Conservation (phyloP, 2,113 vertebrate genomes). For the Entosphenus tridentatus region DNA sequence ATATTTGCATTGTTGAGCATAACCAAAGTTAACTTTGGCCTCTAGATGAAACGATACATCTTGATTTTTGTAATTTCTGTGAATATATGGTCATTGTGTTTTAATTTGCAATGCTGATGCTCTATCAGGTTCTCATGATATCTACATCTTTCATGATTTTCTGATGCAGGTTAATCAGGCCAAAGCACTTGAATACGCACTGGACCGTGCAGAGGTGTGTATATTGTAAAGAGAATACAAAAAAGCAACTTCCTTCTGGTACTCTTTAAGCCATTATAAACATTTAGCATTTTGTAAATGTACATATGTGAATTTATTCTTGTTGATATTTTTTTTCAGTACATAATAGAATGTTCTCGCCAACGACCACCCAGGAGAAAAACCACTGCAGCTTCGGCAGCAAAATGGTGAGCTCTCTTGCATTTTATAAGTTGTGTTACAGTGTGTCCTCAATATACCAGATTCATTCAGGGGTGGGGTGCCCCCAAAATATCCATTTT, state of each 20-base stretch:
- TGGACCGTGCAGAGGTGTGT: constrained; percentile 92
- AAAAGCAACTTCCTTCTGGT: background rate
- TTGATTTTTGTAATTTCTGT: too few species aligned
- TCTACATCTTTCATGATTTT: background rate
- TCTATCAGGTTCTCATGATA: too few species aligned
- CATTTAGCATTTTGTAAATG: constrained; percentile 1
- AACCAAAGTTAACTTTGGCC: too few species aligned
- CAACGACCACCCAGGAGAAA: constrained; percentile 78
- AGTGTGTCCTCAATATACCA: background rate
- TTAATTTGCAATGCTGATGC: too few species aligned
- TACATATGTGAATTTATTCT: background rate
- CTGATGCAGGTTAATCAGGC: background rate
- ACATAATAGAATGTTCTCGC: constrained; percentile 90
- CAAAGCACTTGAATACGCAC: constrained; percentile 73
- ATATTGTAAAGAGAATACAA: background rate
- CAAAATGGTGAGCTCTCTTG: background rate
- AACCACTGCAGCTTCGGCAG: constrained; percentile 8
- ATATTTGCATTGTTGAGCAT: too few species aligned
- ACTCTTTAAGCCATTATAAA: background rate
- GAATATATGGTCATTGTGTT: too few species aligned
- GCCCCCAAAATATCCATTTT: constrained; percentile 5
- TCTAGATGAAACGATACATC: too few species aligned
- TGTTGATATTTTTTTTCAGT: constrained; percentile 29
- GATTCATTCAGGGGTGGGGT: constrained; percentile 52
- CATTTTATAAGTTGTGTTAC: background rate